Conservation (phyloP, 2,888 invertebrate genomes). For the Drosophila testacea region DNA sequence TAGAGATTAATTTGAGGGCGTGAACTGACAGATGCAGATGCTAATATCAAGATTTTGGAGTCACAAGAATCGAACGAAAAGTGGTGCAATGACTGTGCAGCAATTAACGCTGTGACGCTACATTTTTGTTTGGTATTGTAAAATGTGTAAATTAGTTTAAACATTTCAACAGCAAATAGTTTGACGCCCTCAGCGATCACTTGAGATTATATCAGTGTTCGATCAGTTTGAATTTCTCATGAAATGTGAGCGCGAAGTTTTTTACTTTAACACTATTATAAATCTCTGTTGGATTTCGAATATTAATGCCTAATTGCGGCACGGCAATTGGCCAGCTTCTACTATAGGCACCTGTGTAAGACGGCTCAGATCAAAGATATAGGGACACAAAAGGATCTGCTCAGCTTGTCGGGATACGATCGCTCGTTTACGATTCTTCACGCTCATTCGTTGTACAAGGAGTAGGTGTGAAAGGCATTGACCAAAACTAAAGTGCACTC, state of each 20-base stretch:
- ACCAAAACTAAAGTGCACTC: slow-evolving; percentile 73
- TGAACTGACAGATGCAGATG: slow-evolving; percentile 55
- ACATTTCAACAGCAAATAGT: slow-evolving; percentile 68
- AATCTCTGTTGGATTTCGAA: slow-evolving; percentile 60
- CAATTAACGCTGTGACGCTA: slow-evolving; percentile 73
- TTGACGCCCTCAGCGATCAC: slow-evolving; percentile 52
- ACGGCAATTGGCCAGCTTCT: slow-evolving; percentile 55
- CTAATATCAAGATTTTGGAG: slow-evolving; percentile 21
- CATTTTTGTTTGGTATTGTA: slow-evolving; percentile 57
- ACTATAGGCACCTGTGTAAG: slow-evolving; percentile 63
- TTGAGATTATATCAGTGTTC: slow-evolving; percentile 21
- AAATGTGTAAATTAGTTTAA: slow-evolving; percentile 77
- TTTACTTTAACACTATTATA: slow-evolving; percentile 81
- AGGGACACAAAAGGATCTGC: slow-evolving; percentile 49
- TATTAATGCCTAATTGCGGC: slow-evolving; percentile 80
- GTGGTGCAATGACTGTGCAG: slow-evolving; percentile 56
- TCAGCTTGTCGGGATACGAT: slow-evolving; percentile 2
- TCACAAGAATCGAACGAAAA: neutral
- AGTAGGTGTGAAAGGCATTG: slow-evolving; percentile 75
- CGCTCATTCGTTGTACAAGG: slow-evolving; percentile 56
- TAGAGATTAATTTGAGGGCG: slow-evolving; percentile 75
- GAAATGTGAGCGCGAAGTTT: slow-evolving; percentile 63
- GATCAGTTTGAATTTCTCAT: slow-evolving; percentile 49
- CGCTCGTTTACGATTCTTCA: slow-evolving; percentile 79
- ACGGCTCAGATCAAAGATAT: slow-evolving; percentile 73